Base-by-base conservation (phyloP, 2,888 invertebrate species). In the Cataglyphis livida region DNA sequence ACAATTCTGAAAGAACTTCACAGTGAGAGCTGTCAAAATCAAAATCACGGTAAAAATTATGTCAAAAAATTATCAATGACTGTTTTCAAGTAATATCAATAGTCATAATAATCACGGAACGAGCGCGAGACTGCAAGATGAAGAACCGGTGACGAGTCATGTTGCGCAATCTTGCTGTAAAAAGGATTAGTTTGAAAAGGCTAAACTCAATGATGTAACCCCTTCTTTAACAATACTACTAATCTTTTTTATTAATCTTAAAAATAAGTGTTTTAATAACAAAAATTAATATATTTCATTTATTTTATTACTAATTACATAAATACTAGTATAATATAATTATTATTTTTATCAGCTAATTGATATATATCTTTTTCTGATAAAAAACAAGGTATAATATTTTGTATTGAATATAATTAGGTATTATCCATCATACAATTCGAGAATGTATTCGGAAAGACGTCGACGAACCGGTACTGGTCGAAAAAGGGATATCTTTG, bases 401-500 rank as follows among this genome's bases (percentile, higher is more conserved):
- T 62, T 32, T 44, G 28, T 6, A 44, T 61, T 41, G 3, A 73
- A 44, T 32, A 35, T 65, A 75, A 54, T 54, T 54, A 76, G 68
- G 15, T 48, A 57, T 70, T 32, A 21, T 44, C 44, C 54, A 18
- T 38, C 3, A 9, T n/a, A 15, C 9, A 57, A 35, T 51, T 6
- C 5, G 59, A 59, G 44, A 44, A 21, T 25, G 0, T 83, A 85
- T 76, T 89, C 87, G 44, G 93, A 93, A 66, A 90, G 92, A 75
- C 91, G 89, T 9, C 89, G 94, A 62, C 87, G 93, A 32, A 90
- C 86, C 54, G 94, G 93, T 0, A 92, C 91, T 41, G 93, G 94
- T 0, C 90, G 92, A 1, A 93, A 93, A 62, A 91, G 86, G 1
- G 92, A 93, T 7, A 92, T 92, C 64, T 93, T 93, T 57, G 93